phyloP scores from a whole-genome alignment of 2,113 vertebrate species.

The Apistogramma diplotaenia region DNA sequence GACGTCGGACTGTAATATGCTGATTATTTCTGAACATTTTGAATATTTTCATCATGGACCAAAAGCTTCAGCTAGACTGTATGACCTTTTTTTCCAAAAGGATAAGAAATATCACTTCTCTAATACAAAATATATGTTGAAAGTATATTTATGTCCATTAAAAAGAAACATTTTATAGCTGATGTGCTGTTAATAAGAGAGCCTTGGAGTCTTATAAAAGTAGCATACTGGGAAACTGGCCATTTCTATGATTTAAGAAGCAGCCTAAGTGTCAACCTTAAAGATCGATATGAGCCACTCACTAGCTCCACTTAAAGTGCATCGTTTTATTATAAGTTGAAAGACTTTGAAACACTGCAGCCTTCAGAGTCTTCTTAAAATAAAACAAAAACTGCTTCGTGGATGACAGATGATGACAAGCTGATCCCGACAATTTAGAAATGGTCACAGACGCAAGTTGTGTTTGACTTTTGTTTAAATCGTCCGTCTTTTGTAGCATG shows the following conservation, averaged over 20 bases:
- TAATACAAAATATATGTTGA: neutral
- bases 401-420: slow-evolving; percentile 25
- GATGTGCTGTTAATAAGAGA: neutral
- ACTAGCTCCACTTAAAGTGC: slow-evolving; percentile 26
- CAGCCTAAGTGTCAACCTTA: slow-evolving; percentile 39
- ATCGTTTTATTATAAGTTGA: slow-evolving; percentile 17
- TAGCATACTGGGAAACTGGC: neutral
- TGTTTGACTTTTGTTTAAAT: slow-evolving; percentile 13
- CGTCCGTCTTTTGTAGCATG: neutral
- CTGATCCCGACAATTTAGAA: slow-evolving; percentile 3
- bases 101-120: neutral
- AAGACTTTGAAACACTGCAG: slow-evolving; percentile 13
- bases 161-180: neutral
- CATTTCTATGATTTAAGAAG: slow-evolving; percentile 17
- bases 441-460: neutral
- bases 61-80: neutral
- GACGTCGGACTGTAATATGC: neutral
- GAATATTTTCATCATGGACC: neutral
- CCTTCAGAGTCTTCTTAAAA: slow-evolving; percentile 15
- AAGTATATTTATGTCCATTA: neutral
- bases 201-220: neutral
- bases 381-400: neutral
- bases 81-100: neutral
- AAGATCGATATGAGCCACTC: slow-evolving; percentile 40
- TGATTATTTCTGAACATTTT: neutral